Percentiles rank a stretch among this genome's conserved stretches.
These are phyloP conservation scores for Plectrocnemia conspersa DNA, from an alignment of 1,140 invertebrate genomes.

Conservation along the genomic window DNA sequence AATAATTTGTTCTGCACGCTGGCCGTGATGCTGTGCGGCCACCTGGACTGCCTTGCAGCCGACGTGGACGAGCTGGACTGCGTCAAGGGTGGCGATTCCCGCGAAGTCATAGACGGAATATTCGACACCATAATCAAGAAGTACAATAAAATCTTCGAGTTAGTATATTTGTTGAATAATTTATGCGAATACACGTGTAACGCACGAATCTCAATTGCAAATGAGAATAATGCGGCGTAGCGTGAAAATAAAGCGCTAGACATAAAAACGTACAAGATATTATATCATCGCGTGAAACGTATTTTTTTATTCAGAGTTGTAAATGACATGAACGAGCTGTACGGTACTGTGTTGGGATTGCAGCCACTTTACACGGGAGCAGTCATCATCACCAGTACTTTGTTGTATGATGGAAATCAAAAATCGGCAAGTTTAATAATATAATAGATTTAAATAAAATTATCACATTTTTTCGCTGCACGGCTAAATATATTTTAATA, in stretches of 20 bases:
- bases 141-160: constrained; percentile 27
- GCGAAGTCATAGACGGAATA: not conserved
- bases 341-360: constrained; percentile 20
- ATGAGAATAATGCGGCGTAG: not conserved
- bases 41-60: constrained; percentile 20
- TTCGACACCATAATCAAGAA: constrained; percentile 17
- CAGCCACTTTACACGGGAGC: constrained; percentile 30
- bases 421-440: constrained; percentile 24
- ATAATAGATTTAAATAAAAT: constrained; percentile 10
- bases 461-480: not conserved
- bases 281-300: not conserved
- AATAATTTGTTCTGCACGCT: constrained; percentile 29
- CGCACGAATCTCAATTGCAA: too few species aligned
- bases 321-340: constrained; percentile 15
- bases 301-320: constrained; percentile 19
- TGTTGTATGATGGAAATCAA: constrained; percentile 30
- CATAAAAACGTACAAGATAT: not conserved
- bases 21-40: constrained; percentile 26
- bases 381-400: constrained; percentile 27
- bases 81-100: not conserved
- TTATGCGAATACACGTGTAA: too few species aligned
- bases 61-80: constrained; percentile 17
- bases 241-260: constrained; percentile 1
- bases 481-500: not conserved
- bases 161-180: constrained; percentile 1